Evolutionary conservation across 2,888 invertebrate species (phyloP).

Genomic region (Cheiracanthium punctorium): DNA sequence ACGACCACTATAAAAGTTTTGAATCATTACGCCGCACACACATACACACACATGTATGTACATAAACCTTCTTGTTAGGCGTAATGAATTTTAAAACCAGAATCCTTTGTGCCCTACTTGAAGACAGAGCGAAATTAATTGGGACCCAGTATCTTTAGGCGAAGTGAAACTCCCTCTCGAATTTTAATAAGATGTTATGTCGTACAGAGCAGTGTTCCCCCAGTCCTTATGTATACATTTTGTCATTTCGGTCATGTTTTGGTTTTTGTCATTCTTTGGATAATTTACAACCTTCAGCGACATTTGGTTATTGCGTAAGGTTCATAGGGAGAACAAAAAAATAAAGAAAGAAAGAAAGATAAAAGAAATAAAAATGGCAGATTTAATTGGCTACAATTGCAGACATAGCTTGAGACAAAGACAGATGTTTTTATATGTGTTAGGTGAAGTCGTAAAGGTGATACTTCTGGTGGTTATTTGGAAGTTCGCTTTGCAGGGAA

Average conservation of each 20-base stretch:
- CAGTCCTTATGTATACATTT: slow-evolving; percentile 28
- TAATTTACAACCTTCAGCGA: slow-evolving; percentile 46
- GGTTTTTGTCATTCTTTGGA: slow-evolving; percentile 33
- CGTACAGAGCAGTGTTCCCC: slow-evolving; percentile 6
- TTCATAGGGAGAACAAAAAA: too few species aligned
- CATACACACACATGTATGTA: background rate
- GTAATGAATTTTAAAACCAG: background rate
- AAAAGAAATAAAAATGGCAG: background rate
- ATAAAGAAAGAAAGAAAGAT: too few species aligned
- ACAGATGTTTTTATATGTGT: slow-evolving; percentile 29
- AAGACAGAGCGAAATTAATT: slow-evolving; percentile 33
- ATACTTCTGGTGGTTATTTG: background rate
- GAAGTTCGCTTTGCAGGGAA: too few species aligned
- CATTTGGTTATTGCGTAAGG: slow-evolving; percentile 27
- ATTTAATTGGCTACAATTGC: slow-evolving; percentile 40
- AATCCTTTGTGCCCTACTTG: background rate
- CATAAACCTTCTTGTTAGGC: background rate
- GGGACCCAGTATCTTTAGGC: slow-evolving; percentile 45
- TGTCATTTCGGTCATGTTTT: slow-evolving; percentile 62
- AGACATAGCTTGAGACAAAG: slow-evolving; percentile 35
- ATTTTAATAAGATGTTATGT: slow-evolving; percentile 52
- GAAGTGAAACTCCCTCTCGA: slow-evolving; percentile 15
- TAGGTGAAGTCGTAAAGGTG: background rate
- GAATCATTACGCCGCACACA: background rate
- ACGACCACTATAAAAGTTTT: background rate